These are phyloP conservation scores for Tachina grossa DNA, from an alignment of 2,888 invertebrate genomes.

Conservation along the genomic window DNA sequence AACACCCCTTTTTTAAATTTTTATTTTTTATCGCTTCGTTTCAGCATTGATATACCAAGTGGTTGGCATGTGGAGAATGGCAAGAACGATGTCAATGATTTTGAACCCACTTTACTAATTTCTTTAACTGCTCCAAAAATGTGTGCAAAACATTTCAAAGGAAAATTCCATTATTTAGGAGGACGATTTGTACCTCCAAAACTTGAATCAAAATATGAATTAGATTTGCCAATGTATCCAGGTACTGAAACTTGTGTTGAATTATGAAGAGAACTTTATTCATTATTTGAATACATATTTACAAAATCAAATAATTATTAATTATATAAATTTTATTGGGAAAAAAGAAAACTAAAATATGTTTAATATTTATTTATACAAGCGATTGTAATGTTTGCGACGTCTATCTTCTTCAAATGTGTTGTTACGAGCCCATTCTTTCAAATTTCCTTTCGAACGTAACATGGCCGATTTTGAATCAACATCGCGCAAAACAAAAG, in stretches of 20 bases:
- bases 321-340: neutral
- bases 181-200: conserved; percentile 96
- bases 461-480: conserved; percentile 93
- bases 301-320: conserved; percentile 19
- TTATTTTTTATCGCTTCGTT: conserved; percentile 10
- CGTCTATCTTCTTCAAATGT: conserved; percentile 88
- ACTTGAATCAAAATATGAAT: conserved; percentile 90
- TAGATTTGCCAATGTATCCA: conserved; percentile 93
- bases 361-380: conserved; percentile 76
- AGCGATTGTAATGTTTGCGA: conserved; percentile 79
- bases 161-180: conserved; percentile 92
- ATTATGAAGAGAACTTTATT: conserved; percentile 72
- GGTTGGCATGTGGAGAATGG: conserved; percentile 99
- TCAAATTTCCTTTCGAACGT: conserved; percentile 85
- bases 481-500: conserved; percentile 94
- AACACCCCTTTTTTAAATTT: too few species aligned
- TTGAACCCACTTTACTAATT: conserved; percentile 93
- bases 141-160: conserved; percentile 91
- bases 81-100: conserved; percentile 83
- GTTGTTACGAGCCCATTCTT: conserved; percentile 92
- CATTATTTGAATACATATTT: conserved; percentile 44
- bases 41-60: conserved; percentile 97
- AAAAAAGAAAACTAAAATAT: conserved; percentile 8
- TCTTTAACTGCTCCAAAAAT: conserved; percentile 98
- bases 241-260: conserved; percentile 85